Conservation (phyloP, 2,113 vertebrate species). For the Anas platyrhynchos region DNA sequence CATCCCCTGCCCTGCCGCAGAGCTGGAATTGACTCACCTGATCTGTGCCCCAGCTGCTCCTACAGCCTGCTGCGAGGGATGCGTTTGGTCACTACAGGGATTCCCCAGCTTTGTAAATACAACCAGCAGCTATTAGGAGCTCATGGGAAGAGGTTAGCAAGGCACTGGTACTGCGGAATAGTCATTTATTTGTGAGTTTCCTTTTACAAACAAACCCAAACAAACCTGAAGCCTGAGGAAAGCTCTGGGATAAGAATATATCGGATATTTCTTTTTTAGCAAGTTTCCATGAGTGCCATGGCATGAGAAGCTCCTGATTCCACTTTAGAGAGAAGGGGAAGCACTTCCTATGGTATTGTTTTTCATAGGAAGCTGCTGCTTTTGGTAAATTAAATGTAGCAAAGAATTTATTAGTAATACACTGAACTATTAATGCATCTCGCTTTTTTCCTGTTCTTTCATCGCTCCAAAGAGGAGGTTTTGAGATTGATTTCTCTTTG, state of each 20-base stretch:
- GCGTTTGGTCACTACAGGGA: background rate
- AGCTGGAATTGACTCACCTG: accelerated
- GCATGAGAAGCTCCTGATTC: background rate
- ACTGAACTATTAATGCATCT: background rate
- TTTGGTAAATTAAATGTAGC: background rate
- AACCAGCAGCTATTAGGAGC: background rate
- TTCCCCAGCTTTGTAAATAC: background rate
- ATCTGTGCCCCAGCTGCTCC: accelerated
- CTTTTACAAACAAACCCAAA: background rate
- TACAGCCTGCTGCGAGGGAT: accelerated
- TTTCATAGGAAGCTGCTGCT: background rate
- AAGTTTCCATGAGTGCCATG: background rate
- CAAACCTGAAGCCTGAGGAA: background rate
- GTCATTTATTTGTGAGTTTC: background rate
- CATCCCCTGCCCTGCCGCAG: accelerated
- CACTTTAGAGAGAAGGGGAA: background rate
- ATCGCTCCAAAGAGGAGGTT: background rate
- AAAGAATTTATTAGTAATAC: background rate
- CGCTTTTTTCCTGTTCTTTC: background rate
- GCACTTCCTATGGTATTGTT: background rate
- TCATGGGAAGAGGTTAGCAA: background rate
- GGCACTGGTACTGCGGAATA: accelerated
- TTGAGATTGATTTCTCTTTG: background rate
- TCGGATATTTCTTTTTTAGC: background rate
- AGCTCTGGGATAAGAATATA: background rate